Conservation (phyloP, 2,113 vertebrate genomes). For the Nansenia antarctica region DNA sequence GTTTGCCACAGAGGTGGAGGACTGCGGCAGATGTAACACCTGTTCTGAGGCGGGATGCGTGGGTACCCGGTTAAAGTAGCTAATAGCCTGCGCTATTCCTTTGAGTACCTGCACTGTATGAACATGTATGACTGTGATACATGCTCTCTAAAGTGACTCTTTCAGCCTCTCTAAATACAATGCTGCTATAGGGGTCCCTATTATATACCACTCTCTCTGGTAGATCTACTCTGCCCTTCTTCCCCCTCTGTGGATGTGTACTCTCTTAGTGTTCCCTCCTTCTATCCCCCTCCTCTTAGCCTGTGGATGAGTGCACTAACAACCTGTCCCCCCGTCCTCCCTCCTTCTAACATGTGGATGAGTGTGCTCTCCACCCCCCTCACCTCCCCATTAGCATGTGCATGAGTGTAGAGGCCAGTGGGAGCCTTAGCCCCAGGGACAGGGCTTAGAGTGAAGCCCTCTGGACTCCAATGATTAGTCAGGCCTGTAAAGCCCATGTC, state of each 20-base stretch:
- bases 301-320: too few species aligned
- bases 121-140: constrained; percentile 19
- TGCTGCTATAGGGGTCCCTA: neutral
- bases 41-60: constrained; percentile 46
- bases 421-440: neutral
- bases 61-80: constrained; percentile 48
- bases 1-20: constrained; percentile 35
- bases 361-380: neutral
- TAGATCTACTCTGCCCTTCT: neutral
- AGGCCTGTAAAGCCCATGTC: constrained; percentile 51
- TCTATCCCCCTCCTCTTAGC: too few species aligned
- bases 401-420: neutral
- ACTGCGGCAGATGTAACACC: constrained; percentile 49
- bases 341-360: constrained; percentile 32
- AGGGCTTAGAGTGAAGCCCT: constrained; percentile 31
- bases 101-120: constrained; percentile 45
- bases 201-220: neutral
- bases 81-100: constrained; percentile 39
- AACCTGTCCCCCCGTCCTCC: neutral
- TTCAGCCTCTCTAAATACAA: neutral
- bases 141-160: too few species aligned
- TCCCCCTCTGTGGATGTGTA: too few species aligned
- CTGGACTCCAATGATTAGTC: constrained; percentile 47
- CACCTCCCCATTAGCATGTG: neutral
- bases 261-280: too few species aligned